Evolutionary conservation across 2,797 vertebrate genomes (phyloP), one percentile per base, ranked within the genome.

Genomic region (Lerista edwardsae): DNA sequence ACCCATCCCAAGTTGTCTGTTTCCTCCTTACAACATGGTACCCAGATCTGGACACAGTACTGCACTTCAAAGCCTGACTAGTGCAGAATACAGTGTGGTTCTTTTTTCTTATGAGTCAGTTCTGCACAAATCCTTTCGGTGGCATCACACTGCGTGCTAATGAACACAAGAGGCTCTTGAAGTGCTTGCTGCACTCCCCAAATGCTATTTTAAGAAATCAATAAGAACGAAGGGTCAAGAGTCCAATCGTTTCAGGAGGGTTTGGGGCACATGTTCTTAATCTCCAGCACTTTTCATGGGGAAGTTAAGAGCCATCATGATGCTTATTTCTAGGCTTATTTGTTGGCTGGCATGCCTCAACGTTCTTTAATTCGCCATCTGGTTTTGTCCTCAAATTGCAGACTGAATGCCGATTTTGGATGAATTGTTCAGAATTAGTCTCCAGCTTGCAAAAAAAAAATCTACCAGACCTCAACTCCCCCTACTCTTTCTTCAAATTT

Each of bases 81-180:
- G 51, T 3, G 14, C 51, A 55, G 51, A 55, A 55, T 55, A 55
- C 51, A 55, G 51, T 55, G 51, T 4, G 19, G 3, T 55, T 8
- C 65, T 62, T 39, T 67, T 62, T 62, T 85, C 39, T 82, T 34
- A 44, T 41, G 80, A 89, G 71, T 61, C 75, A 80, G 62, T 51
- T 77, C 71, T 77, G 19, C 3, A 47, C 5, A 57, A 62, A 19
- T 61, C 9, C 88, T 67, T 31, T 74, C 10, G 29, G 4, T 11
- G 51, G 11, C 21, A 61, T 79, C 25, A 27, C 31, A 31, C 59
- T 75, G 29, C 17, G 47, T 31, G 17, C 55, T 67, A 80, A 80
- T 39, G 62, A 55, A 57, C 29, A 31, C 23, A 39, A 80, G 61
- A 36, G 57, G 11, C 27, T 44, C 21, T 82, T 59, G 57, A 57